A percentile compares a stretch with the other conserved stretches of the same genome.
These are phyloP conservation scores for Dufourea novaeangliae DNA, from an alignment of 1,140 invertebrate genomes.

Conservation along the genomic window DNA sequence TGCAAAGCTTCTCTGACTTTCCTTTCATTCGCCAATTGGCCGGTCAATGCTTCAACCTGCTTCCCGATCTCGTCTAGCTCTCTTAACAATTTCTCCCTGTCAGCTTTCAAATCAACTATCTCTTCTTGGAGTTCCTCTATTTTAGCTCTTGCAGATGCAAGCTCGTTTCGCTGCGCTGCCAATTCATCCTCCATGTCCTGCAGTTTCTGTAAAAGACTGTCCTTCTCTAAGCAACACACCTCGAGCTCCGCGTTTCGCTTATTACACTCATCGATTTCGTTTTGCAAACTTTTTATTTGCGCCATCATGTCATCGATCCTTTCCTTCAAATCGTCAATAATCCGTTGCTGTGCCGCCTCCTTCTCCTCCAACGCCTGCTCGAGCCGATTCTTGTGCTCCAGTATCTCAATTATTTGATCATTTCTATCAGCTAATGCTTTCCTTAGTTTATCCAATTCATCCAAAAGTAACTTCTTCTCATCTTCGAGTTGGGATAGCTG, in stretches of 20 bases:
- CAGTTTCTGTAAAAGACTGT: slow-evolving; percentile 22
- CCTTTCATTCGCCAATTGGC: slow-evolving; percentile 3
- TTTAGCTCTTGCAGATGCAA: slow-evolving; percentile 8
- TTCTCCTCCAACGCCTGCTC: slow-evolving; percentile 28
- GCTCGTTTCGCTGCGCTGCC: slow-evolving; percentile 27
- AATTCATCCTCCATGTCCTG: slow-evolving; percentile 31
- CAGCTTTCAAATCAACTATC: background rate
- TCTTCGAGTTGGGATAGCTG: slow-evolving; percentile 58
- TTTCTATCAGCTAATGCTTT: slow-evolving; percentile 54
- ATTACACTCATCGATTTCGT: background rate
- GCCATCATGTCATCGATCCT: slow-evolving; percentile 49
- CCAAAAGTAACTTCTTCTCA: slow-evolving; percentile 58
- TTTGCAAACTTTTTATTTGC: slow-evolving; percentile 42
- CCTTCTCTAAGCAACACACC: slow-evolving; percentile 5
- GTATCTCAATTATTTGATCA: slow-evolving; percentile 64
- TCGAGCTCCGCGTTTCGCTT: slow-evolving; percentile 32
- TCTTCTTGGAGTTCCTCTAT: slow-evolving; percentile 18
- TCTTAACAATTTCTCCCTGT: slow-evolving; percentile 38
- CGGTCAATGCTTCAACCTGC: background rate
- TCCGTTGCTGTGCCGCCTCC: slow-evolving; percentile 43
- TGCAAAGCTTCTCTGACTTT: background rate
- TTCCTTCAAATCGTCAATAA: slow-evolving; percentile 48
- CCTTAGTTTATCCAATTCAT: slow-evolving; percentile 56
- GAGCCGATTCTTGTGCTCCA: slow-evolving; percentile 57
- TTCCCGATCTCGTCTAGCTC: slow-evolving; percentile 15